These are phyloP conservation scores for Dryomyza anilis DNA, from an alignment of 2,888 invertebrate genomes.

Conservation along the genomic window DNA sequence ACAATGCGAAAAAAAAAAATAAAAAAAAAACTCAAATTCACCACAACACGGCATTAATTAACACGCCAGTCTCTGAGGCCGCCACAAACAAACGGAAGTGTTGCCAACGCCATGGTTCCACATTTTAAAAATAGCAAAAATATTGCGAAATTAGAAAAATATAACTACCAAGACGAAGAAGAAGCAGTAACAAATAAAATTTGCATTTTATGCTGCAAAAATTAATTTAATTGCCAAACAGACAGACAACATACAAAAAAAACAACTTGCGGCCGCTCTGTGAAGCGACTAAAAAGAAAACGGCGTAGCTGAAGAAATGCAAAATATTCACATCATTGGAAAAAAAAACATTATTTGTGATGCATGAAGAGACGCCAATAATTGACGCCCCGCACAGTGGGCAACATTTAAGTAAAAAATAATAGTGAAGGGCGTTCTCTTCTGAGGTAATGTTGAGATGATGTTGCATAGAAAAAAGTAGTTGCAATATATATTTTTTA, in stretches of 20 bases:
- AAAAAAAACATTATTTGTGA: no score
- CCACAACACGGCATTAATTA: not conserved
- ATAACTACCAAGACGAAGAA: not conserved
- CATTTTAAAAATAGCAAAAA: not conserved
- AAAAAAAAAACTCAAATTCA: not conserved
- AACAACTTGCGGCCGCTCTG: not conserved
- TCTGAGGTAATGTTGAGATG: no score
- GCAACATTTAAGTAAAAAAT: no score
- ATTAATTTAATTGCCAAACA: conserved; percentile 18
- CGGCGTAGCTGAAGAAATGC: no score
- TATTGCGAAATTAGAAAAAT: not conserved
- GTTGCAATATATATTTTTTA: no score
- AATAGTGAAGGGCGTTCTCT: no score
- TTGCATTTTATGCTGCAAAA: conserved; percentile 19
- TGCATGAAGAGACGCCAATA: no score
- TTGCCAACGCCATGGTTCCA: not conserved
- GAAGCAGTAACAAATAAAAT: not conserved
- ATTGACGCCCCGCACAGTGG: no score
- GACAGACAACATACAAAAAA: not conserved
- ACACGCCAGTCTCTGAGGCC: no score
- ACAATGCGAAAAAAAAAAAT: not conserved
- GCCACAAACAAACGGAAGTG: not conserved
- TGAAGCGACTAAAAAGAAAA: no score
- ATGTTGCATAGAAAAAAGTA: no score
- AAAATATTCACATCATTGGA: no score